Base-by-base conservation (phyloP, 2,888 invertebrate genomes). In the Globia sparganii region DNA sequence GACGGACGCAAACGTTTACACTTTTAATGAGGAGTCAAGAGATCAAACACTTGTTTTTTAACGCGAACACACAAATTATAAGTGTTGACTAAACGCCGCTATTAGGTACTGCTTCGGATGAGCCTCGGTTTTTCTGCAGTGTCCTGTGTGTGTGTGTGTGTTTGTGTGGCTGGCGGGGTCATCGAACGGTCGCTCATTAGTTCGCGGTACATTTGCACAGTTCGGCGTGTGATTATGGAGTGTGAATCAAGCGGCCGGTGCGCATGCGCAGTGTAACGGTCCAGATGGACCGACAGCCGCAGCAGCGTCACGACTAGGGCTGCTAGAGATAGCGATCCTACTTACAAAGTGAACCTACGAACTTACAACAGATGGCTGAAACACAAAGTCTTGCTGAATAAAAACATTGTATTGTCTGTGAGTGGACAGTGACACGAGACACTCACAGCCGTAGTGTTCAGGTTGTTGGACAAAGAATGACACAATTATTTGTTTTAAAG, bases 161-260 rank as follows among this genome's bases (percentile, higher is more conserved):
- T 43, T 25, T 64, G 75, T 64, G 75, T 65, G 76, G n/a, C n/a
- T n/a, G 15, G 72, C 4, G 53, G 58, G 86, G 74, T 86, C 86
- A 78, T 75, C 75, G 73, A 31, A 81, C 81, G 74, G 79, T 68
- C 70, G 68, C 85, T 89, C 86, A 88, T 89, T 89, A 88, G 82
- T 72, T 74, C 67, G 76, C 78, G 78, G 70, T 66, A 83, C 78
- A 80, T 78, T 84, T 66, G 79, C 83, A 81, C 79, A 78, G 83
- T 84, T 84, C 58, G 74, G 80, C 81, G 81, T 85, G 76, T 88
- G 88, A 84, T 87, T 88, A 85, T 73, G 77, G 77, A 84, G 69
- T 61, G 49, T 61, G 73, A 81, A 87, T 78, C 84, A 80, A 80
- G 72, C 68, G 34, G 66, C n/a, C 43, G 64, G 74, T 78, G 83